Conservation (phyloP, 2,797 vertebrate species). For the Pelobates cultripes region DNA sequence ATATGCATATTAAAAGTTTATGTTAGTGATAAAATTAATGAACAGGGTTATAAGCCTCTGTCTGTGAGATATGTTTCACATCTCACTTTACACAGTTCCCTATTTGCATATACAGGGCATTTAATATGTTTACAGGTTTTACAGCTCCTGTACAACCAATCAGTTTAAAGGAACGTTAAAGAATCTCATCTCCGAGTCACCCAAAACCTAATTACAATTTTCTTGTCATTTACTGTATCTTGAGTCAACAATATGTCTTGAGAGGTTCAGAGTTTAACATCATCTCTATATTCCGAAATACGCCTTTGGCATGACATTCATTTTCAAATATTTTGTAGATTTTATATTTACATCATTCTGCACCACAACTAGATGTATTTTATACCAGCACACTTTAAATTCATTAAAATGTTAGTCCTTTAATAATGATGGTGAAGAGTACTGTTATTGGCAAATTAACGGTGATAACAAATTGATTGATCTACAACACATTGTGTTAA, state of each 20-base stretch:
- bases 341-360: too few relatives aligned
- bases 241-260: constrained; percentile 7
- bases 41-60: constrained; percentile 88
- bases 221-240: constrained; percentile 27
- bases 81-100: constrained; percentile 59
- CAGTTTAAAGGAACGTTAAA: constrained; percentile 38
- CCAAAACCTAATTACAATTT: constrained; percentile 48
- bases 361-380: too few relatives aligned
- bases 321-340: too few relatives aligned
- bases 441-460: too few relatives aligned
- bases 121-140: constrained; percentile 57
- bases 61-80: constrained; percentile 78
- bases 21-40: constrained; percentile 99
- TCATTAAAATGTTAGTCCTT: too few relatives aligned
- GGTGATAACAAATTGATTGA: too few relatives aligned
- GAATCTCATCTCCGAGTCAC: constrained; percentile 40
- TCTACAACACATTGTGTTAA: too few relatives aligned
- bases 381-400: too few relatives aligned
- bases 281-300: too few relatives aligned
- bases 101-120: constrained; percentile 61
- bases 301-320: too few relatives aligned
- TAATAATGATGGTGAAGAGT: too few relatives aligned
- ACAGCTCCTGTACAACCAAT: constrained; percentile 52
- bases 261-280: too few relatives aligned
- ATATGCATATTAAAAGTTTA: constrained; percentile 98